Evolutionary conservation across 2,797 vertebrate species (phyloP), one percentile per base, ranked within the genome.

Genomic region (Pelodytes ibericus): DNA sequence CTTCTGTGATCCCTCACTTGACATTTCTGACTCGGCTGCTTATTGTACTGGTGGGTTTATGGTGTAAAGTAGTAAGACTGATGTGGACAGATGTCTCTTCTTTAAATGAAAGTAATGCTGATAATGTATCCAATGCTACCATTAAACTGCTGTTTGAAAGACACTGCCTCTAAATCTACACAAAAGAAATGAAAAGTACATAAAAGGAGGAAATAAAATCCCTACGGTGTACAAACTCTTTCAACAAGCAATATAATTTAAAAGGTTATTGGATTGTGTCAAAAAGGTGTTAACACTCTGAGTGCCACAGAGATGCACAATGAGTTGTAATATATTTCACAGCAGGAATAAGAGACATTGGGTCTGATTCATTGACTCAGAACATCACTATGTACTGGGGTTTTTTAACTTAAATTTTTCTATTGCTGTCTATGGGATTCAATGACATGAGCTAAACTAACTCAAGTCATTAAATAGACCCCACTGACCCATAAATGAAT

Each of bases 31-130:
- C 67, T 58, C 57, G 75, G 68, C 60, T 25, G 20, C 59, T 76
- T 56, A 70, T 76, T 76, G 58, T 64, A 33, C 31, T 61, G 57
- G 36, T 22, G 57, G 56, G 69, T 75, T 69, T 75, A 69, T 62
- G 29, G 53, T 33, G 41, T 44, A 61, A 41, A 61, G 65, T 61
- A 75, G 64, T 24, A 36, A 62, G 65, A 9, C 41, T 31, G 73
- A 39, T 62, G 65, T 61, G 44, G 65, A 61, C 73, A 75, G 58
- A 75, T 69, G 65, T 75, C 57, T 27, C 41, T 29, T 56, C 36
- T 62, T 75, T 70, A 64, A 76, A 76, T 76, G 70, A 76, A 31
- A 27, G 66, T 70, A 63, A 63, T 62, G 59, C 74, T 57, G 58
- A 41, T 63, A 62, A 76, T 70, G 29, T 63, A 56, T 60, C 66